Evolutionary conservation across 2,888 invertebrate genomes (phyloP).

Genomic region (Onchidella celtica): DNA sequence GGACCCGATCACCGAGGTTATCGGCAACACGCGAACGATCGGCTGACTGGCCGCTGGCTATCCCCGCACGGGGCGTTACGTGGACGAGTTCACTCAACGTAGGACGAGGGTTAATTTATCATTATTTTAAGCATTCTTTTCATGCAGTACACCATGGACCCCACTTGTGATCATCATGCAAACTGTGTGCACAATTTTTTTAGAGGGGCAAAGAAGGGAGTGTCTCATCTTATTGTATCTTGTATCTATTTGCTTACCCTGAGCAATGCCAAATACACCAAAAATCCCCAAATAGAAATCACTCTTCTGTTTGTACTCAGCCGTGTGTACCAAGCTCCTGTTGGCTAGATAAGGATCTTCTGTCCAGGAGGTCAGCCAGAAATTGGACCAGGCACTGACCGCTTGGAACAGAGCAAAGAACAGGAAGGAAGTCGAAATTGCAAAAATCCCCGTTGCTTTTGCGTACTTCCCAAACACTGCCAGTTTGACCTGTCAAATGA

Average conservation of each 20-base stretch:
- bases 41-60: no score
- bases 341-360: constrained; percentile 52
- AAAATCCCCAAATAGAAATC: constrained; percentile 67
- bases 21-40: no score
- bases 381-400: constrained; percentile 49
- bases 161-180: no score
- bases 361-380: constrained; percentile 57
- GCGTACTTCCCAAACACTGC: constrained; percentile 73
- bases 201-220: no score
- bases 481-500: constrained; percentile 72
- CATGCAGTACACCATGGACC: no score
- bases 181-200: no score
- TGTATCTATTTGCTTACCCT: constrained; percentile 56
- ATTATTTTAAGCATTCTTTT: no score
- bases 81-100: no score
- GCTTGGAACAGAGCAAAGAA: constrained; percentile 55
- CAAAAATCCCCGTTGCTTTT: constrained; percentile 60
- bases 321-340: constrained; percentile 47
- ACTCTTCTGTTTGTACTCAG: constrained; percentile 57
- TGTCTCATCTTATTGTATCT: no score
- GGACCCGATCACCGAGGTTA: no score
- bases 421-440: constrained; percentile 44
- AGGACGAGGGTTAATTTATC: no score
- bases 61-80: no score
- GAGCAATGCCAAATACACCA: constrained; percentile 63